Percentiles rank a stretch among this genome's conserved stretches.
Evolutionary conservation across 1,140 invertebrate genomes (phyloP).

Genomic region (Heliconius hewitsoni): DNA sequence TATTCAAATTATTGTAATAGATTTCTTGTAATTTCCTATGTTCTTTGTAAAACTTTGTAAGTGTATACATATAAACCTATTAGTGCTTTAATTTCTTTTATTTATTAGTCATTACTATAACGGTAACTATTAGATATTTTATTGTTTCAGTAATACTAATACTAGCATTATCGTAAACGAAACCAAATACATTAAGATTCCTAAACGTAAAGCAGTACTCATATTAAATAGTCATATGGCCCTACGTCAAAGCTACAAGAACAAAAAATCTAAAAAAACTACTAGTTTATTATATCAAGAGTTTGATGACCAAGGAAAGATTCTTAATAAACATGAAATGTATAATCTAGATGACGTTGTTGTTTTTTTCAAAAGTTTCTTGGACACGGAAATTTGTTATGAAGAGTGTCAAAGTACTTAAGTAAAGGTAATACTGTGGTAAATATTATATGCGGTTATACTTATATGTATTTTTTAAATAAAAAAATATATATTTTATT

Average conservation of each 20-base stretch:
- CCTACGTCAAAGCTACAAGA: conserved; percentile 9
- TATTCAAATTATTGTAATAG: neutral
- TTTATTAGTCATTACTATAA: no score
- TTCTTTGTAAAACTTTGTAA: no score
- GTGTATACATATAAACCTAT: no score
- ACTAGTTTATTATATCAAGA: conserved; percentile 53
- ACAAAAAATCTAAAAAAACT: conserved; percentile 28
- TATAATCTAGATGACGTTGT: conserved; percentile 54
- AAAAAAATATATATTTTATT: no score
- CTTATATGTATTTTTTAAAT: no score
- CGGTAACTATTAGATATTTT: neutral
- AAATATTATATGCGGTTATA: neutral
- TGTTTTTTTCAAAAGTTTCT: conserved; percentile 49
- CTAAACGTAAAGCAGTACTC: conserved; percentile 33
- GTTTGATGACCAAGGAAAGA: conserved; percentile 43
- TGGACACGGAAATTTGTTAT: conserved; percentile 56
- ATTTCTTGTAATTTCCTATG: neutral
- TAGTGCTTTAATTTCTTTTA: no score
- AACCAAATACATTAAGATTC: conserved; percentile 5
- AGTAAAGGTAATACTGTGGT: neutral
- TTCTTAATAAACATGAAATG: conserved; percentile 51
- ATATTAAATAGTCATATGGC: conserved; percentile 31
- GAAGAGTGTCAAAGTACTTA: conserved; percentile 34
- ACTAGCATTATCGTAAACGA: neutral
- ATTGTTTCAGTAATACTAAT: neutral